A percentile compares a stretch with the other conserved stretches of the same genome.
Conservation (phyloP, 2,113 vertebrate species). For the Saguinus midas region DNA sequence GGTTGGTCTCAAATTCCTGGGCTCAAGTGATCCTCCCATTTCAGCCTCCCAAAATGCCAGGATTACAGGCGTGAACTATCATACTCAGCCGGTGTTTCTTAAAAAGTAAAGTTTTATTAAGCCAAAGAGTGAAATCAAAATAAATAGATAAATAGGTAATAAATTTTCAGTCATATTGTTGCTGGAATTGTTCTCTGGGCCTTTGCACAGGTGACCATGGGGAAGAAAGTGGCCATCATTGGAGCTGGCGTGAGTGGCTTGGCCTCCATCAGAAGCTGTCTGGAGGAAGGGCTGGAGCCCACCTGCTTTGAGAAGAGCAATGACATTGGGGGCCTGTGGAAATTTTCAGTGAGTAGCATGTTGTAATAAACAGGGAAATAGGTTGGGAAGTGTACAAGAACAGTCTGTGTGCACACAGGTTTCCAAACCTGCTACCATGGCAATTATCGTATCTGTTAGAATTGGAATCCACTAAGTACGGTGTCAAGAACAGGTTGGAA, state of each 20-base stretch:
- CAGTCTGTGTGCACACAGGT: rapidly evolving
- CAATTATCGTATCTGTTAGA: not conserved
- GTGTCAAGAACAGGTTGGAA: not conserved
- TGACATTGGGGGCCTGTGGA: constrained; percentile 86
- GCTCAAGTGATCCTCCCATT: no score
- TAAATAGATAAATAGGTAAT: not conserved
- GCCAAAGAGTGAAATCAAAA: not conserved
- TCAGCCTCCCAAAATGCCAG: no score
- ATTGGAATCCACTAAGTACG: not conserved
- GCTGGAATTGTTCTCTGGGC: not conserved
- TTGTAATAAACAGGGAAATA: not conserved
- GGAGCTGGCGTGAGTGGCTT: constrained; percentile 87
- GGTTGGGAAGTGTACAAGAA: rapidly evolving
- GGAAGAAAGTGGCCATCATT: constrained; percentile 83
- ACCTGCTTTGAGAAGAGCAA: constrained; percentile 87
- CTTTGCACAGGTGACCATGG: constrained; percentile 54
- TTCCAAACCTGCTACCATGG: not conserved
- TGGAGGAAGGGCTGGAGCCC: constrained; percentile 87
- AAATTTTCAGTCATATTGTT: not conserved
- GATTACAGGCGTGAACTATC: no score
- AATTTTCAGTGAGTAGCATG: constrained; percentile 80
- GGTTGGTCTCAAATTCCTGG: no score
- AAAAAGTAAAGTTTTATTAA: not conserved
- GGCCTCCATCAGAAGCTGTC: constrained; percentile 83
- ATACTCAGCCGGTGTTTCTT: no score